A percentile compares a stretch with the other conserved stretches of the same genome.
Conservation (phyloP, 37 sponge, comb jelly and placozoan species). For the Halichondria panicea region DNA sequence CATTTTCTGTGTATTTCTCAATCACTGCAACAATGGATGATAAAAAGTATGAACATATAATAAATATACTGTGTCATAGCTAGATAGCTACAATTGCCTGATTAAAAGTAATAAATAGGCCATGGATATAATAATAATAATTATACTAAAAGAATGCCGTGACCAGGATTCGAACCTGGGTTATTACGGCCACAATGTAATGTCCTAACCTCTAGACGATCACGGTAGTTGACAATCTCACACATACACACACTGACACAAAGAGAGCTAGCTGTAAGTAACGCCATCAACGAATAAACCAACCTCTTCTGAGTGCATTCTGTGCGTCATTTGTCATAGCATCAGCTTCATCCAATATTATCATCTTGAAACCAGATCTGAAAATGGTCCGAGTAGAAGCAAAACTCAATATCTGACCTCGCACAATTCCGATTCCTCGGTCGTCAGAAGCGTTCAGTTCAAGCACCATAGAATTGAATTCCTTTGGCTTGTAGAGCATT, state of each 20-base stretch:
- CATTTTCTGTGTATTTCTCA: slow-evolving; percentile 97
- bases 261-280: too few species aligned
- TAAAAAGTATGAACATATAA: neutral
- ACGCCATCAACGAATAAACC: too few species aligned
- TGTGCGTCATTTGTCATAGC: slow-evolving; percentile 99
- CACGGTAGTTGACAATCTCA: too few species aligned
- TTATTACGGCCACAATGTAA: neutral
- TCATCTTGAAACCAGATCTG: slow-evolving; percentile 90
- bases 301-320: slow-evolving; percentile 94
- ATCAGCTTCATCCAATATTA: slow-evolving; percentile 98
- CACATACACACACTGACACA: too few species aligned
- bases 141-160: neutral
- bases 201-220: neutral
- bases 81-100: neutral
- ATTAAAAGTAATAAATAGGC: neutral
- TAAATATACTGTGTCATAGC: neutral
- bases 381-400: slow-evolving; percentile 96
- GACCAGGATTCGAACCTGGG: neutral
- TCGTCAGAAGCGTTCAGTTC: slow-evolving; percentile 99
- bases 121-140: neutral
- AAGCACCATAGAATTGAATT: slow-evolving; percentile 93
- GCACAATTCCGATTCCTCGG: slow-evolving; percentile 96
- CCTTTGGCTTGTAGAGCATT: slow-evolving; percentile 67
- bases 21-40: slow-evolving; percentile 74
- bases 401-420: slow-evolving; percentile 89